A percentile compares a stretch with the other conserved stretches of the same genome.
phyloP scores from a whole-genome alignment of 2,888 invertebrate genomes.

The Antheraea assamensis region DNA sequence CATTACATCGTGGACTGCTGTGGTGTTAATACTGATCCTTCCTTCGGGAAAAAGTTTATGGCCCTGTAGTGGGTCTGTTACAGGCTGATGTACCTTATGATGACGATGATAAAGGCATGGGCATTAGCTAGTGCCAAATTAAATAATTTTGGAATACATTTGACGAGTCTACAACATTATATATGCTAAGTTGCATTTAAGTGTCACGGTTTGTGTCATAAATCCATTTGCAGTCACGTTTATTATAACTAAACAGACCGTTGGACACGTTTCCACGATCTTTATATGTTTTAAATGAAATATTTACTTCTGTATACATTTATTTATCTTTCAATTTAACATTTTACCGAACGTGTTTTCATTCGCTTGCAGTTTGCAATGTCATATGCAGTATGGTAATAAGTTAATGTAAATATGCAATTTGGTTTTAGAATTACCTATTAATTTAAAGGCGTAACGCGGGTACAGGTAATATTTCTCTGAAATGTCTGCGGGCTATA shows the following conservation, averaged over 20 bases:
- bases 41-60: no score
- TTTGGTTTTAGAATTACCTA: no score
- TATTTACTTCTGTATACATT: neutral
- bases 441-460: neutral
- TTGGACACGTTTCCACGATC: neutral
- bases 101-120: no score
- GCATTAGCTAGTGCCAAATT: neutral
- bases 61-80: no score
- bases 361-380: no score
- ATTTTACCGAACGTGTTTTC: no score
- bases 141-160: neutral
- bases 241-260: slow-evolving; percentile 19
- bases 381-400: no score
- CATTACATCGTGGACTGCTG: no score
- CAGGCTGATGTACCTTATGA: no score
- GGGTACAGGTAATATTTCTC: neutral
- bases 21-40: no score
- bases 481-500: no score
- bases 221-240: slow-evolving; percentile 38
- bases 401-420: no score
- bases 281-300: neutral
- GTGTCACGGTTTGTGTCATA: slow-evolving; percentile 33
- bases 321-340: neutral
- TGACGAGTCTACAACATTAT: neutral
- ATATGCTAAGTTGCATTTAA: slow-evolving; percentile 39